A percentile compares a stretch with the other conserved stretches of the same genome.
These are phyloP conservation scores for Netelia melanura DNA, from an alignment of 2,888 invertebrate species.

Conservation along the genomic window DNA sequence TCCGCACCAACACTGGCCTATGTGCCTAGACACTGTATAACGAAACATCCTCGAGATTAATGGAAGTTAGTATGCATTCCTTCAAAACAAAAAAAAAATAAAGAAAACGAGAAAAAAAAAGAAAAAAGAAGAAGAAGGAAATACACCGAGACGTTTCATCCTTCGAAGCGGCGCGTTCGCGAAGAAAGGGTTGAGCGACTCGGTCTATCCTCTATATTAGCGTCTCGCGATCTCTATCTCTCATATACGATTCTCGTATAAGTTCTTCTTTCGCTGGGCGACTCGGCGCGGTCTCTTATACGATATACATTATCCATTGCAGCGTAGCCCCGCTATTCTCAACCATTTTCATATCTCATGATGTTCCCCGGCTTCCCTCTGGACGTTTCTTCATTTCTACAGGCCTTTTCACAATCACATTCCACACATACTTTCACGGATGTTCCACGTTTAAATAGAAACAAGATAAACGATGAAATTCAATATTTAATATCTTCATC, in stretches of 20 bases:
- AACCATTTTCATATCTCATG: slow-evolving; percentile 47
- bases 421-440: background rate
- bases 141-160: slow-evolving; percentile 54
- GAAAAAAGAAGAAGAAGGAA: slow-evolving; percentile 1
- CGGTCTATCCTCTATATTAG: slow-evolving; percentile 45
- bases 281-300: slow-evolving; percentile 38
- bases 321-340: slow-evolving; percentile 50
- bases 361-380: slow-evolving; percentile 39
- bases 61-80: slow-evolving; percentile 66
- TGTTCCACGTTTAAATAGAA: background rate
- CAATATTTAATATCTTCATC: too few species aligned
- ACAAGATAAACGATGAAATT: background rate
- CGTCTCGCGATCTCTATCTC: slow-evolving; percentile 1
- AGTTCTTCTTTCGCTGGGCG: slow-evolving; percentile 6
- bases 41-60: slow-evolving; percentile 65
- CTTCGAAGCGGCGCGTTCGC: slow-evolving; percentile 52
- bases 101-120: slow-evolving; percentile 4
- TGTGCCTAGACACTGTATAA: slow-evolving; percentile 33
- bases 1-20: background rate
- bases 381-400: slow-evolving; percentile 29
- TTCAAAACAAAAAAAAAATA: slow-evolving; percentile 24
- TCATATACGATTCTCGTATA: slow-evolving; percentile 36
- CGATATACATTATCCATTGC: slow-evolving; percentile 45
- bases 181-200: slow-evolving; percentile 61
- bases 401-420: slow-evolving; percentile 48